phyloP scores from a whole-genome alignment of 2,113 vertebrate species.

The Sinocyclocheilus maitianheensis region DNA sequence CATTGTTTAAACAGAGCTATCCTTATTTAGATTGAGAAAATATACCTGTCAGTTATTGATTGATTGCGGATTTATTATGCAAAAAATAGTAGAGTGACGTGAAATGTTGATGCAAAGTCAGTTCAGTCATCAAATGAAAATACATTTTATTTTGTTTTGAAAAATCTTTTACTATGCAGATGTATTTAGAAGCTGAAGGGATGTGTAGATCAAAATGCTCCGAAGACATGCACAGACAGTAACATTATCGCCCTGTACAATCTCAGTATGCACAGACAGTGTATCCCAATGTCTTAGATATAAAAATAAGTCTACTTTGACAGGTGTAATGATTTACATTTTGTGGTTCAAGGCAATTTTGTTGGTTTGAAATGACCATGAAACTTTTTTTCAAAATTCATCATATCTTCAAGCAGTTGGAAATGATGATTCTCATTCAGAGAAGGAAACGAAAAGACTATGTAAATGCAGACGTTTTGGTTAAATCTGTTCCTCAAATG shows the following conservation, averaged over 20 bases:
- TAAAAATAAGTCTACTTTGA: neutral
- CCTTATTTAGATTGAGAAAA: neutral
- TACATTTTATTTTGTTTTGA: neutral
- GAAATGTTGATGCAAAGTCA: neutral
- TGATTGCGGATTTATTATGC: neutral
- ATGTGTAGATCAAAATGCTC: no score
- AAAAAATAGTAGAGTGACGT: neutral
- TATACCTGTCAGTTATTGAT: neutral
- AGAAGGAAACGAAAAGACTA: neutral
- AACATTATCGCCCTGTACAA: no score
- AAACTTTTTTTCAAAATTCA: neutral
- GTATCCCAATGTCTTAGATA: neutral
- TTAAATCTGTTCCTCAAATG: neutral
- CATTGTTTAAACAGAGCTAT: neutral
- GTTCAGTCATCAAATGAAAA: neutral
- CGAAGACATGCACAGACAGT: no score
- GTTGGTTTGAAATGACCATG: neutral
- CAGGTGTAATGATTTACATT: neutral
- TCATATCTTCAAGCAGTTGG: neutral
- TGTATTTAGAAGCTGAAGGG: neutral
- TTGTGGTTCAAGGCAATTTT: neutral
- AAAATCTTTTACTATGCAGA: neutral
- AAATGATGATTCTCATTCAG: neutral
- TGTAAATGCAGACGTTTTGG: constrained; percentile 18
- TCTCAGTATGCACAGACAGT: neutral